A percentile compares a stretch with the other conserved stretches of the same genome.
Conservation (phyloP, 2,888 invertebrate species). For the Eledone cirrhosa region DNA sequence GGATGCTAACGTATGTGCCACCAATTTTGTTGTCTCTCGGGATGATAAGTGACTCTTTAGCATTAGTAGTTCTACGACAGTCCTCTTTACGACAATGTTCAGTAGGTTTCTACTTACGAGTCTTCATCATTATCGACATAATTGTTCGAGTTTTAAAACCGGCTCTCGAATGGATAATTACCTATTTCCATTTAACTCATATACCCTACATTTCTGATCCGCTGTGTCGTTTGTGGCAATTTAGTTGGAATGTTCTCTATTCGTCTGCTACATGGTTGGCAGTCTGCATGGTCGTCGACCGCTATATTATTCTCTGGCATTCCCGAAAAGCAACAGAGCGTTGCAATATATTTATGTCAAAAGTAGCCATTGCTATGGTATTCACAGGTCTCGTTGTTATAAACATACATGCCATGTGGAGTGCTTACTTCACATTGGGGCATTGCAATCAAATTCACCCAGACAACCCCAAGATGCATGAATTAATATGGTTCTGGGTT, state of each 20-base stretch:
- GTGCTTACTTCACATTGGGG: not conserved
- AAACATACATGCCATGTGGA: constrained; percentile 25
- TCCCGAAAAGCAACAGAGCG: not conserved
- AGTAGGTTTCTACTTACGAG: not conserved
- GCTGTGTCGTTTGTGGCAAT: constrained; percentile 20
- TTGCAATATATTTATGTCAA: constrained; percentile 19
- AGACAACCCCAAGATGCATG: not conserved
- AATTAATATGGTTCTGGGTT: constrained; percentile 3
- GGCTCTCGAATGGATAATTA: not conserved
- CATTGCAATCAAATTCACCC: constrained; percentile 2
- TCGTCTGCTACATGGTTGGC: not conserved
- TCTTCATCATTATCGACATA: not conserved
- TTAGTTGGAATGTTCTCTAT: not conserved
- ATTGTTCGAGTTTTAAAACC: constrained; percentile 2
- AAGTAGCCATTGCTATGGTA: not conserved
- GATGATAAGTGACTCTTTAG: not conserved
- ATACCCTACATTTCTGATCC: not conserved
- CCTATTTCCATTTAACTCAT: not conserved
- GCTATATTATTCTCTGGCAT: constrained; percentile 16
- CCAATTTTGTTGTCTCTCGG: not conserved
- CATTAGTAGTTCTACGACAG: not conserved
- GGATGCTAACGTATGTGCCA: not conserved
- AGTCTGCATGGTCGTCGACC: constrained; percentile 5
- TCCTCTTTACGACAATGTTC: not conserved
- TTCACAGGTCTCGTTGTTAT: constrained; percentile 16